Percentiles rank a stretch among this genome's conserved stretches.
These are phyloP conservation scores for Pseudomyrmex cubaensis DNA, from an alignment of 1,140 invertebrate genomes.

Conservation along the genomic window DNA sequence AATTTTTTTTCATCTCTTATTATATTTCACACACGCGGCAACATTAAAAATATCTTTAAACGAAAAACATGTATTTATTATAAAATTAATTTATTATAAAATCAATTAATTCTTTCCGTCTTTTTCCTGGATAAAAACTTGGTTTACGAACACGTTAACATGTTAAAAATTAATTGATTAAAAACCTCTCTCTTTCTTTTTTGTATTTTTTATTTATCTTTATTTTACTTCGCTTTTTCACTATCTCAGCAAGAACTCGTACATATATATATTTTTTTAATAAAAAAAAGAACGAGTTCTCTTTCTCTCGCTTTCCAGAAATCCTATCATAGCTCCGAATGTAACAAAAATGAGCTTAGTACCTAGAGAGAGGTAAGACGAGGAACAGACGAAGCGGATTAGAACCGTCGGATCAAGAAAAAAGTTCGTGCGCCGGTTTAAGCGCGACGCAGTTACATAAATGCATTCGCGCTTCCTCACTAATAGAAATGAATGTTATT, in stretches of 20 bases:
- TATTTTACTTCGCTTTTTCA: neutral
- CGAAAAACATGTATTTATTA: too few species aligned
- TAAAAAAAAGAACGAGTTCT: slow-evolving; percentile 8
- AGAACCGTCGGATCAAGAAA: slow-evolving; percentile 59
- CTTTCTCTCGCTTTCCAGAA: neutral
- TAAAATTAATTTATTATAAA: too few species aligned
- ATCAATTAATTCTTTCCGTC: too few species aligned
- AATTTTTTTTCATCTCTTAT: neutral
- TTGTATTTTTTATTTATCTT: slow-evolving; percentile 4
- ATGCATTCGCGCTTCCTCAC: slow-evolving; percentile 62
- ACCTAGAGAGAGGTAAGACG: slow-evolving; percentile 32
- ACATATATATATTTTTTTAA: neutral
- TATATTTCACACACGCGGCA: too few species aligned
- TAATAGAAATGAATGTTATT: slow-evolving; percentile 73
- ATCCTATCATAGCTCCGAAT: neutral
- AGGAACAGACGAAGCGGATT: slow-evolving; percentile 57
- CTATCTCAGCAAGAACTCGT: neutral
- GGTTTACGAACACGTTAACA: too few species aligned
- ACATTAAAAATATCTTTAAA: too few species aligned
- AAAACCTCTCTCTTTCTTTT: too few species aligned
- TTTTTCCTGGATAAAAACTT: too few species aligned
- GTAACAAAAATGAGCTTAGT: slow-evolving; percentile 58
- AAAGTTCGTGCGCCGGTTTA: slow-evolving; percentile 69
- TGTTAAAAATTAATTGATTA: too few species aligned
- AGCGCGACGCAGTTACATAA: slow-evolving; percentile 69